Evolutionary conservation across 2,888 invertebrate species (phyloP).

Genomic region (Steinernema hermaphroditum): DNA sequence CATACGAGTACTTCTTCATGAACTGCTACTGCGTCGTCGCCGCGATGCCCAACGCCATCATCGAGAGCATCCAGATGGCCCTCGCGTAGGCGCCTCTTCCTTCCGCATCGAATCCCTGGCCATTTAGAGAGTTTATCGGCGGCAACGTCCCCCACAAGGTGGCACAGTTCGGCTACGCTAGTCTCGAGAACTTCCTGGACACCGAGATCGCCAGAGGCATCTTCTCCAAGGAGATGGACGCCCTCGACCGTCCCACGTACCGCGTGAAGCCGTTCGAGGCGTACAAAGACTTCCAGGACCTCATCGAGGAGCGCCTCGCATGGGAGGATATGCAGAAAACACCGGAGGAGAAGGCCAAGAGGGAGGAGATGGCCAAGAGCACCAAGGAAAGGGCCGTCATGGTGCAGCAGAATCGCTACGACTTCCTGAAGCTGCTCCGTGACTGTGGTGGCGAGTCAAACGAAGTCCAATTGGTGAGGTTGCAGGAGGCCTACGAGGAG

Average conservation of each 20-base stretch:
- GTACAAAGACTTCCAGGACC: background rate
- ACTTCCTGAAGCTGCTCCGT: background rate
- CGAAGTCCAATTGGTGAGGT: background rate
- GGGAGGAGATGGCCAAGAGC: background rate
- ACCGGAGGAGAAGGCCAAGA: background rate
- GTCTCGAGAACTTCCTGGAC: constrained; percentile 2
- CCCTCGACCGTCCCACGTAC: background rate
- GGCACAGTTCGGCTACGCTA: background rate
- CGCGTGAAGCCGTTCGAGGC: background rate
- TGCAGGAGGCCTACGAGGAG: too few relatives aligned
- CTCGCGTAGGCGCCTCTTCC: background rate
- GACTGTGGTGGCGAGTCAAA: background rate
- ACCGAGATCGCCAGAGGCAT: background rate
- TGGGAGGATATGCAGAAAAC: background rate
- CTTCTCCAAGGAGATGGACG: background rate
- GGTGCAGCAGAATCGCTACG: background rate
- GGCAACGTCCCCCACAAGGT: background rate
- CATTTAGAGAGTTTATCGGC: constrained; percentile 1
- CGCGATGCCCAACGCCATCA: background rate
- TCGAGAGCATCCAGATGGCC: background rate
- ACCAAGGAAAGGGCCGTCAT: background rate
- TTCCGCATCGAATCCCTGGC: background rate
- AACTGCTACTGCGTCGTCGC: constrained; percentile 9
- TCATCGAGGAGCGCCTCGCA: background rate
- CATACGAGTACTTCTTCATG: background rate